Conservation (phyloP, 2,888 invertebrate genomes). For the Acanthosepion lycidas region DNA sequence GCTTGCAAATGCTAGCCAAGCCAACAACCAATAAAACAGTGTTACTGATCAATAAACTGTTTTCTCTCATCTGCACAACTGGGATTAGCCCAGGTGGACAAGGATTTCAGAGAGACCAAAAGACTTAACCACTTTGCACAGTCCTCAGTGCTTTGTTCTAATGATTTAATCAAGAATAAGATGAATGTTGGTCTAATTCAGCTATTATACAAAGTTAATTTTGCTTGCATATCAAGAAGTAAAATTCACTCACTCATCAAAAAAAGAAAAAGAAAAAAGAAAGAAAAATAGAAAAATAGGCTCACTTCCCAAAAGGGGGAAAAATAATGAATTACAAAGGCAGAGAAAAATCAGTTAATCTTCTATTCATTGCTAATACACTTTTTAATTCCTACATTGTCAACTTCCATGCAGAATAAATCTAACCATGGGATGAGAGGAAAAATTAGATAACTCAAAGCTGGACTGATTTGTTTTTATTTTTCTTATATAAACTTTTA, state of each 20-base stretch:
- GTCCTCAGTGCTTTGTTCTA: background rate
- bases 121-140: background rate
- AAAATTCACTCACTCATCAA: conserved; percentile 15
- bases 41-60: conserved; percentile 33
- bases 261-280: background rate
- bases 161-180: conserved; percentile 22
- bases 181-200: background rate
- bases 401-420: background rate
- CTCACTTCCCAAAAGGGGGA: too few species aligned
- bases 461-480: background rate
- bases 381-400: background rate
- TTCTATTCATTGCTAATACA: conserved; percentile 2
- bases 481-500: background rate
- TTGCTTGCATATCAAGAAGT: background rate
- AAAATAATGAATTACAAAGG: background rate
- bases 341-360: background rate
- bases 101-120: background rate
- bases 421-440: background rate
- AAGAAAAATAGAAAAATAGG: background rate
- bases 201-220: background rate
- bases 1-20: background rate
- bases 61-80: background rate
- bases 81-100: conserved; percentile 22
- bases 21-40: conserved; percentile 33
- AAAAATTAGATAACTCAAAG: background rate